phyloP scores from a whole-genome alignment of 2,797 vertebrate species.

The Dendrocincla fuliginosa region DNA sequence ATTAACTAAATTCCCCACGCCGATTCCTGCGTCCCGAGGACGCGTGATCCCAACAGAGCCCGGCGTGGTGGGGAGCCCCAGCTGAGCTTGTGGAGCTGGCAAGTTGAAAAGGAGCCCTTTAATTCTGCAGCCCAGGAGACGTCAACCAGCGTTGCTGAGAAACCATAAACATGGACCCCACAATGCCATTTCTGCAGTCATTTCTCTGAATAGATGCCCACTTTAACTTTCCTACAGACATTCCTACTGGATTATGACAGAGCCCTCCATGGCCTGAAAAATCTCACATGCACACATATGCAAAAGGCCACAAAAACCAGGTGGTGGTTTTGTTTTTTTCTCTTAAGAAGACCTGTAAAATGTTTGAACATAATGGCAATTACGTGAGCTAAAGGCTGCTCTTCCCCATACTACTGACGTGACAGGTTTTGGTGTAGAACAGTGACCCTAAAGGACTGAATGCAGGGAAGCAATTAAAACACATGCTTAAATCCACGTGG shows the following conservation, averaged over 20 bases:
- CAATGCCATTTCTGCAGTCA: slow-evolving; percentile 36
- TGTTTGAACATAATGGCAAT: accelerated
- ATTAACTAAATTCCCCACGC: not conserved
- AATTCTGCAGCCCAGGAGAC: slow-evolving; percentile 28
- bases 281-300: not conserved
- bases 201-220: slow-evolving; percentile 34
- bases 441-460: not conserved
- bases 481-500: not conserved
- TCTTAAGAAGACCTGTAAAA: not conserved
- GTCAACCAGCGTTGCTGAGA: slow-evolving; percentile 46
- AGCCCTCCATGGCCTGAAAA: not conserved
- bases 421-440: not conserved
- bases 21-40: not conserved
- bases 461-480: not conserved
- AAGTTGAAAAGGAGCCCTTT: not conserved
- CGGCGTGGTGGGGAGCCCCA: not conserved
- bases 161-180: slow-evolving; percentile 60
- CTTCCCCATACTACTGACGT: not conserved
- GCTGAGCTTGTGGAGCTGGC: not conserved
- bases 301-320: not conserved
- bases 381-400: not conserved
- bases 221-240: slow-evolving; percentile 11
- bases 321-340: accelerated
- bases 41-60: not conserved
- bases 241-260: slow-evolving; percentile 30